Conservation (phyloP, 2,888 invertebrate genomes). For the Eristalinus aeneus region DNA sequence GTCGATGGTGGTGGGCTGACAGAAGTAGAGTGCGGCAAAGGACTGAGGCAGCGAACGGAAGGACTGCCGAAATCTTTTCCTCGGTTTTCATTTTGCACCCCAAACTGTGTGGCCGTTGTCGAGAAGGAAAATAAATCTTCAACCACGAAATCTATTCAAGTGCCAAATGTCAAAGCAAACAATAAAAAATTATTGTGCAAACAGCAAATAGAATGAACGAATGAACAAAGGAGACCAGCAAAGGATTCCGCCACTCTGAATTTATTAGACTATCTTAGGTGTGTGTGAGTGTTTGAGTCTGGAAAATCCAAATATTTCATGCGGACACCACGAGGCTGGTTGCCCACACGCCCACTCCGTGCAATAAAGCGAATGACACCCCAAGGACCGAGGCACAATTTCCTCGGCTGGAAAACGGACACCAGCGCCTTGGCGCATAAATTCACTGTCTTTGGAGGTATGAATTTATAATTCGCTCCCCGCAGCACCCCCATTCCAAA, state of each 20-base stretch:
- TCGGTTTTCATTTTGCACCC: constrained; percentile 22
- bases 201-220: constrained; percentile 62
- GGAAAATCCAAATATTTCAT: constrained; percentile 56
- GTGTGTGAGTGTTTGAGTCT: neutral
- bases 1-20: neutral
- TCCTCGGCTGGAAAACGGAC: constrained; percentile 19
- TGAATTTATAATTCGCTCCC: constrained; percentile 50
- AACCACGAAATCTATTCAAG: constrained; percentile 69
- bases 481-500: constrained; percentile 18
- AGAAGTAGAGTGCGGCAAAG: neutral
- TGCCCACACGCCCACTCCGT: neutral
- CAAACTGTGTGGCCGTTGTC: constrained; percentile 8
- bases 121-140: constrained; percentile 55
- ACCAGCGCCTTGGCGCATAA: constrained; percentile 62
- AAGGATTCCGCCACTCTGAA: constrained; percentile 64
- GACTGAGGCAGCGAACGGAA: constrained; percentile 2
- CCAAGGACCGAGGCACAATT: constrained; percentile 36
- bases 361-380: constrained; percentile 39
- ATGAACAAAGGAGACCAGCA: constrained; percentile 43
- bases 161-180: constrained; percentile 70
- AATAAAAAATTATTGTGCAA: constrained; percentile 71
- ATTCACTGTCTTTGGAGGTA: constrained; percentile 51
- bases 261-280: constrained; percentile 58
- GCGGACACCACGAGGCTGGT: constrained; percentile 10
- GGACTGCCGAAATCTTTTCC: constrained; percentile 38